Evolutionary conservation across 2,797 vertebrate genomes (phyloP).

Genomic region (Urocyon cinereoargenteus): DNA sequence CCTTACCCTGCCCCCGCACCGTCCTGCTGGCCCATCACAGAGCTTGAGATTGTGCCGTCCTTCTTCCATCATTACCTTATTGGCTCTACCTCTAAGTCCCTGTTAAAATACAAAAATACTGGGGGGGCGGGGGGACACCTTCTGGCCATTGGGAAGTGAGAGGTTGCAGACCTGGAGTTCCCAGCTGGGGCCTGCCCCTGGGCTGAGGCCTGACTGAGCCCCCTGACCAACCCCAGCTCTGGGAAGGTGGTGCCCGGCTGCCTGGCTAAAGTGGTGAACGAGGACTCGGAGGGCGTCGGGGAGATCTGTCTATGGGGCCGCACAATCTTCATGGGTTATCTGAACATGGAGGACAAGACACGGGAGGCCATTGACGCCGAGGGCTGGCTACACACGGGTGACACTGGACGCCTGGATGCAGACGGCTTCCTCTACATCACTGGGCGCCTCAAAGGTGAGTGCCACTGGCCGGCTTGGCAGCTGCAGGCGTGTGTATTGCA

Average conservation of each 20-base stretch:
- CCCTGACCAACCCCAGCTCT: constrained; percentile 86
- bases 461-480: not conserved
- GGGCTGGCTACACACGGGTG: constrained; percentile 94
- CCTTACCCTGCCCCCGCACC: too few species aligned
- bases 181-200: not conserved
- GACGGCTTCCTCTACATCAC: constrained; percentile 94
- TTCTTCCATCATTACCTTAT: not conserved
- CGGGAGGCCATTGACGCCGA: constrained; percentile 91
- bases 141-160: not conserved
- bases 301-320: constrained; percentile 95
- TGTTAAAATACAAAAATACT: not conserved
- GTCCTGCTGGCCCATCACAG: not conserved
- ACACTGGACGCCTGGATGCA: constrained; percentile 90
- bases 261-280: constrained; percentile 89
- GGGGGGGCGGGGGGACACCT: not conserved
- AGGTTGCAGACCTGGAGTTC: not conserved
- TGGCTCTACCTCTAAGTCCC: not conserved
- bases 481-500: rapidly evolving
- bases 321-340: constrained; percentile 94
- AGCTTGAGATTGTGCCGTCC: not conserved
- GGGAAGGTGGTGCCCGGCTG: constrained; percentile 93
- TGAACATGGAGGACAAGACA: constrained; percentile 94
- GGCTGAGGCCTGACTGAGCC: not conserved
- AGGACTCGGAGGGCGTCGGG: constrained; percentile 89
- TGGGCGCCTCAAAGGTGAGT: constrained; percentile 93